These are phyloP conservation scores for Brachyopa scutellaris DNA, from an alignment of 2,888 invertebrate genomes.

Conservation along the genomic window DNA sequence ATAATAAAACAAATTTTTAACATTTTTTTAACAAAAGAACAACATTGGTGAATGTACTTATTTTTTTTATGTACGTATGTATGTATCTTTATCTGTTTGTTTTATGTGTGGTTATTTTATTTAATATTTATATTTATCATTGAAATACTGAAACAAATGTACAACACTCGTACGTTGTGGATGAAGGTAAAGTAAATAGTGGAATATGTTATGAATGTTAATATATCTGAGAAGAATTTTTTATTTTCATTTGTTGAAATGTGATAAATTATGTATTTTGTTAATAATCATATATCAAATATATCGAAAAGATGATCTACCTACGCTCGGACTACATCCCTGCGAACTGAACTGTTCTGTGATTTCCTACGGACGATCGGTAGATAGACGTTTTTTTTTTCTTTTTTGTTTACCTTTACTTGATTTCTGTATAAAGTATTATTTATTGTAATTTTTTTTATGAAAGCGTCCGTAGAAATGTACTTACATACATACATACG, in stretches of 20 bases:
- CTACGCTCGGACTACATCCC: constrained; percentile 57
- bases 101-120: neutral
- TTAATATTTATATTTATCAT: neutral
- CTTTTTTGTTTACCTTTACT: constrained; percentile 8
- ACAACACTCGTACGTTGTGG: neutral
- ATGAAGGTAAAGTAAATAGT: constrained; percentile 25
- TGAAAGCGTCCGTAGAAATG: too few relatives aligned
- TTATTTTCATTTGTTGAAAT: constrained; percentile 17
- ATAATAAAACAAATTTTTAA: constrained; percentile 14
- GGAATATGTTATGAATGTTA: neutral
- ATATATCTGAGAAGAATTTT: neutral
- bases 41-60: constrained; percentile 42
- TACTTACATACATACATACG: too few relatives aligned
- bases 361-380: constrained; percentile 66
- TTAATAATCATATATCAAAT: constrained; percentile 5
- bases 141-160: neutral
- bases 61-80: constrained; percentile 27
- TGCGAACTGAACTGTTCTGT: constrained; percentile 65
- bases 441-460: too few relatives aligned
- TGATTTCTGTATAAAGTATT: too few relatives aligned
- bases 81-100: constrained; percentile 13
- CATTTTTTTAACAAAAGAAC: constrained; percentile 31
- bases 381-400: constrained; percentile 41
- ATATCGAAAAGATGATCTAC: constrained; percentile 15
- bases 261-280: neutral